Evolutionary conservation across 2,888 invertebrate species (phyloP).

Genomic region (Lasioglossum marginatum): DNA sequence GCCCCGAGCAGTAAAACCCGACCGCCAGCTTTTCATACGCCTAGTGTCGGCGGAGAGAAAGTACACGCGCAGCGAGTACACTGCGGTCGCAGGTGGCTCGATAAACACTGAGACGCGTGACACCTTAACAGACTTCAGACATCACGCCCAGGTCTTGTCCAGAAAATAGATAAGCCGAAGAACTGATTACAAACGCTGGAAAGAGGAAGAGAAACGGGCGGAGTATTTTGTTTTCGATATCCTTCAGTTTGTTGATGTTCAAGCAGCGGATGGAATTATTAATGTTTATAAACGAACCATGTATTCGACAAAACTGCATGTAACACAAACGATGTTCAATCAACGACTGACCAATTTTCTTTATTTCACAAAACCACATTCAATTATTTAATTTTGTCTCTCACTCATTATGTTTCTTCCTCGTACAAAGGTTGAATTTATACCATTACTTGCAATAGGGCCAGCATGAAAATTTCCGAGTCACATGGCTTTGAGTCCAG

Average conservation of each 20-base stretch:
- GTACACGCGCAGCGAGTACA: slow-evolving; percentile 25
- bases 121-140: slow-evolving; percentile 44
- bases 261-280: too few species aligned
- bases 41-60: slow-evolving; percentile 58
- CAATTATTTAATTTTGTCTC: too few species aligned
- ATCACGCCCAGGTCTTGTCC: background rate
- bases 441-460: too few species aligned
- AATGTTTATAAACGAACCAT: too few species aligned
- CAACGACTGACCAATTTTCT: too few species aligned
- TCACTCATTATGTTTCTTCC: too few species aligned
- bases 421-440: too few species aligned
- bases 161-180: background rate
- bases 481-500: background rate
- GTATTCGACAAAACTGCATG: too few species aligned
- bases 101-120: slow-evolving; percentile 50
- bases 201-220: background rate
- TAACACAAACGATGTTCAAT: too few species aligned
- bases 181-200: background rate
- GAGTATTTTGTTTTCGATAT: background rate
- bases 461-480: background rate
- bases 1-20: slow-evolving; percentile 56
- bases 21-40: slow-evolving; percentile 44
- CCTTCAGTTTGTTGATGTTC: background rate
- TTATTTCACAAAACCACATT: too few species aligned
- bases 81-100: slow-evolving; percentile 59